Base-by-base conservation (phyloP, 1,140 invertebrate genomes). In the Pseudomyrmex gracilis region DNA sequence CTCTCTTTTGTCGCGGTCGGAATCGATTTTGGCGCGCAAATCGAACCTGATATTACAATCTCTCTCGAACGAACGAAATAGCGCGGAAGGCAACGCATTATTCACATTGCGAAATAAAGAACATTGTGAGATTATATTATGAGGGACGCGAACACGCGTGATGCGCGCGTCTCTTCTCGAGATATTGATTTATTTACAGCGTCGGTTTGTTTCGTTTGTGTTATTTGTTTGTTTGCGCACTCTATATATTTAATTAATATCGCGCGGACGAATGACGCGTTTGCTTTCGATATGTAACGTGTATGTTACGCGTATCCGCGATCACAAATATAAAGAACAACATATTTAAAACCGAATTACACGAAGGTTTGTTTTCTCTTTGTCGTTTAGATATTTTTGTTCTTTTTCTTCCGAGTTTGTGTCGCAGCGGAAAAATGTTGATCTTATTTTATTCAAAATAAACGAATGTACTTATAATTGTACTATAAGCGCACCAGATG, bases 11-110 rank as follows among this genome's bases (percentile, higher is more conserved):
- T 34, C 61, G 24, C 49, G 10, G 10, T 34, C 12, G 24, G 10
- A 45, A 43, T 49, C 12, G 43, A 24, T 63, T 53, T 57, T 22
- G 15, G 5, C 2, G 8, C 10, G 34, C 34, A 47, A 47, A 80
- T 87, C 55, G 53, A 73, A 74, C 84, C 61, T 51, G 34, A 24
- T 15, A 4, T 1, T 13, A 5, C 34, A 34, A 34, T 34, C 34
- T 34, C 15, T 71, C 63, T 60, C 20, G 10, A 17, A 15, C 15
- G 10, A 34, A 45, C 2, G 1, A 66, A 85, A 66, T 15, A n/a
- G 57, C 61, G 15, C 20, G 4, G 9, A 47, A 80, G 20, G 47
- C n/a, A 77, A 67, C 9, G n/a, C 10, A 45, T 73, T 64, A 34
- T 34, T 0, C 34, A 53, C 53, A 53, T 34, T 10, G 49, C 22